A percentile compares a stretch with the other conserved stretches of the same genome.
Conservation (phyloP, 2,888 invertebrate species). For the Cheilosia grossa region DNA sequence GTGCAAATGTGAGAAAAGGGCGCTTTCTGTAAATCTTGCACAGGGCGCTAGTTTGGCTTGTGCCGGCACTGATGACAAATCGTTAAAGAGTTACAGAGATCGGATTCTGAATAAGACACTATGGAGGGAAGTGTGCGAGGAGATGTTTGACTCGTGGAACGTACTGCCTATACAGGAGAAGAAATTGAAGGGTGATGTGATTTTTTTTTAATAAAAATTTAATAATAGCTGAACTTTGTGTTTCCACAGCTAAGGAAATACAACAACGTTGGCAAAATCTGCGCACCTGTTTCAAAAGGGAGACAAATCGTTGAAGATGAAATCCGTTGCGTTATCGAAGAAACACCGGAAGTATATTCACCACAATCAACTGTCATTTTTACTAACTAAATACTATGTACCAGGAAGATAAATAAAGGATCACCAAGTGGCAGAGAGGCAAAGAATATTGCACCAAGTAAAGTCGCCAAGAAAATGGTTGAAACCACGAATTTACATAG, state of each 20-base stretch:
- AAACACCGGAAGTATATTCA: constrained; percentile 25
- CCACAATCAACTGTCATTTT: constrained; percentile 13
- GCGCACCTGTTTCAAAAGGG: constrained; percentile 22
- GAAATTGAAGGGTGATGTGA: neutral
- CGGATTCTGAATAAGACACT: neutral
- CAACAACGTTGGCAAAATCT: constrained; percentile 36
- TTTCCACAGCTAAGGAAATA: constrained; percentile 10
- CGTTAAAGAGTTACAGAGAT: constrained; percentile 6
- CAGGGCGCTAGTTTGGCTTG: no score
- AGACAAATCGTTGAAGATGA: constrained; percentile 11
- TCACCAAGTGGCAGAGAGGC: no score
- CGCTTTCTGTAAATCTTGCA: no score
- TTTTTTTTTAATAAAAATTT: no score
- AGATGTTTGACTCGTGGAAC: constrained; percentile 11
- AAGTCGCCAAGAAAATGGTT: neutral
- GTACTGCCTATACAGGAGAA: neutral
- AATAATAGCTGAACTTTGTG: neutral
- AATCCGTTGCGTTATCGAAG: neutral
- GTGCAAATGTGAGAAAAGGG: no score
- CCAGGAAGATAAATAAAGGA: neutral
- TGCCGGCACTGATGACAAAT: no score
- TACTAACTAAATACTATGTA: neutral
- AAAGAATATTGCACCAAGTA: no score
- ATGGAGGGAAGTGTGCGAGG: constrained; percentile 28
- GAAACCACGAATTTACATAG: neutral